These are phyloP conservation scores for Rhinolophus ferrumequinum DNA, from an alignment of 2,113 vertebrate species.

Conservation along the genomic window DNA sequence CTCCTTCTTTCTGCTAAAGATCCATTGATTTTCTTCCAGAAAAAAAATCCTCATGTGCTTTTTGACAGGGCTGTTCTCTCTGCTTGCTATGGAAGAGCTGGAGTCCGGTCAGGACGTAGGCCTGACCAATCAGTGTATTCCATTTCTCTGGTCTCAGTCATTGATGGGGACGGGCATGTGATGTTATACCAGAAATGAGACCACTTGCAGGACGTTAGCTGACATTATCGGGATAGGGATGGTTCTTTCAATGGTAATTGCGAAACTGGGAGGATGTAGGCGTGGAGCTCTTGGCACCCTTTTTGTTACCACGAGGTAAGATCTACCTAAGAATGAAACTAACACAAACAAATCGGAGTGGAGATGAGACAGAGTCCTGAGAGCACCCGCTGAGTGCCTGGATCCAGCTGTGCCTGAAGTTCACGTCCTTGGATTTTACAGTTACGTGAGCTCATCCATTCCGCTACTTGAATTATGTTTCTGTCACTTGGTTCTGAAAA, in stretches of 20 bases:
- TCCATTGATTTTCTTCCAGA: neutral
- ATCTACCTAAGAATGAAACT: neutral
- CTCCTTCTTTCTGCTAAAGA: neutral
- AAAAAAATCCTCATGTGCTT: neutral
- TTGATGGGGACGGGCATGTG: too few relatives aligned
- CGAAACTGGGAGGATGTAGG: neutral
- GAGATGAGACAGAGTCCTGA: neutral
- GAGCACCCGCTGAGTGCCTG: neutral
- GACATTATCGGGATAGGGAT: neutral
- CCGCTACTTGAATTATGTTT: neutral
- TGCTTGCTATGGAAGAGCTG: neutral
- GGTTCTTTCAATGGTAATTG: neutral
- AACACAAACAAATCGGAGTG: neutral
- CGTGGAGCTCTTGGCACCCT: neutral
- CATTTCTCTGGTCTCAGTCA: neutral
- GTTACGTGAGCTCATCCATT: neutral
- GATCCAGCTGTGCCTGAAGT: neutral
- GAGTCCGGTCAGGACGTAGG: neutral
- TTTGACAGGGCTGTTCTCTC: neutral
- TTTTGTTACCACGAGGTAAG: neutral
- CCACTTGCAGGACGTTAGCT: fast-evolving
- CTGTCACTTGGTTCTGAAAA: neutral
- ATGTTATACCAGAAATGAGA: neutral
- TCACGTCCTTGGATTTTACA: neutral
- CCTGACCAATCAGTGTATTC: neutral